These are phyloP conservation scores for Campoplex capitator DNA, from an alignment of 2,888 invertebrate genomes.

Conservation along the genomic window DNA sequence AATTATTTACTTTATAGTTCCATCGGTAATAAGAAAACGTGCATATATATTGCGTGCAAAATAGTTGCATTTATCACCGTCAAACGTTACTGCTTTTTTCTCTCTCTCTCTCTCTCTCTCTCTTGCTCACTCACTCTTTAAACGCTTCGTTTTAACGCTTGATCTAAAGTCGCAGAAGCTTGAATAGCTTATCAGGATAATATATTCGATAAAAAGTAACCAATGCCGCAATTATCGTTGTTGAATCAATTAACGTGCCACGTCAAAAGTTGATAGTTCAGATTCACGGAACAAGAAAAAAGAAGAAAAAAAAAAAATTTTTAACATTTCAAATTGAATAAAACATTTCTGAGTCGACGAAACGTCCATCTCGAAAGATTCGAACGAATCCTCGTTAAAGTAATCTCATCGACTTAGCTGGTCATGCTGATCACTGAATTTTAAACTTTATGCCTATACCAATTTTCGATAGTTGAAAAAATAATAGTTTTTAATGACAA, in stretches of 20 bases:
- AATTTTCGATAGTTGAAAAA: too few relatives aligned
- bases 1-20: slow-evolving; percentile 29
- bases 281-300: slow-evolving; percentile 2
- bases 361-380: background rate
- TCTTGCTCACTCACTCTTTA: background rate
- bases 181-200: slow-evolving; percentile 38
- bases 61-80: slow-evolving; percentile 24
- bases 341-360: background rate
- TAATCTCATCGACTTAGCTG: too few relatives aligned
- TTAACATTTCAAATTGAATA: background rate
- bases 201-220: slow-evolving; percentile 38
- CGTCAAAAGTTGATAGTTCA: slow-evolving; percentile 1
- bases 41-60: slow-evolving; percentile 42
- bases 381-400: background rate
- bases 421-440: too few relatives aligned
- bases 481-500: too few relatives aligned
- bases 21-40: slow-evolving; percentile 32
- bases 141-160: slow-evolving; percentile 20
- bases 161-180: background rate
- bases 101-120: too few relatives aligned
- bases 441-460: too few relatives aligned
- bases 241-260: slow-evolving; percentile 18
- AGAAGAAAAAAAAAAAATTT: slow-evolving; percentile 4
- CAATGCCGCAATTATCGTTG: slow-evolving; percentile 11
- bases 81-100: background rate